Conservation (phyloP, 2,113 vertebrate species). For the Otus sunia region DNA sequence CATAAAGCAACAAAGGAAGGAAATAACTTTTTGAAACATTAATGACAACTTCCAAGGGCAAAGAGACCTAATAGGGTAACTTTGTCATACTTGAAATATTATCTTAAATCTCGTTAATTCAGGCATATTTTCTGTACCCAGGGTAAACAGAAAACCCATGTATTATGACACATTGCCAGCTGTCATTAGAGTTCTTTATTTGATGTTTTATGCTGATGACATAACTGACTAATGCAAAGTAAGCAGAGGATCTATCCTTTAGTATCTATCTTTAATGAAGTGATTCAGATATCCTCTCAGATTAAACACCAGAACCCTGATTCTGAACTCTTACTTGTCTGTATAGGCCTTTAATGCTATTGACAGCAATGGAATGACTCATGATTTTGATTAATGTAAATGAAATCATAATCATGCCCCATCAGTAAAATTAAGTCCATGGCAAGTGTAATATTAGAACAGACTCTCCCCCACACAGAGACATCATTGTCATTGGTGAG, state of each 20-base stretch:
- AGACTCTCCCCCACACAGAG: background rate
- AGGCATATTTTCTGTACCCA: background rate
- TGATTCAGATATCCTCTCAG: conserved; percentile 14
- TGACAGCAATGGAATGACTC: conserved; percentile 24
- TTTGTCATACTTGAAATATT: background rate
- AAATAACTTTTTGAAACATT: background rate
- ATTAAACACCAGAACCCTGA: conserved; percentile 1
- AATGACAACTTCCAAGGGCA: background rate
- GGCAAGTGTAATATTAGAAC: background rate
- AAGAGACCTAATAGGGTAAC: background rate
- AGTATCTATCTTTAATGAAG: background rate
- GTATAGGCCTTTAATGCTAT: conserved; percentile 6
- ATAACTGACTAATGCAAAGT: conserved; percentile 30
- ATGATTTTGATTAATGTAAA: conserved; percentile 21
- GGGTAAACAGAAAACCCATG: background rate
- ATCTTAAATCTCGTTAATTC: background rate
- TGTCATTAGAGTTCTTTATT: conserved; percentile 13
- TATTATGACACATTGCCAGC: background rate
- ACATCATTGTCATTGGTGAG: background rate
- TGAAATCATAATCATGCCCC: conserved; percentile 17
- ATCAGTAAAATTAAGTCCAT: conserved; percentile 23
- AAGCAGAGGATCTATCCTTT: background rate
- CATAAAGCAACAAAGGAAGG: background rate
- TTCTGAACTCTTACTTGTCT: background rate
- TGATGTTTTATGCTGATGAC: conserved; percentile 23